Evolutionary conservation across 1,140 invertebrate genomes (phyloP).

Genomic region (Holotrichia oblita): DNA sequence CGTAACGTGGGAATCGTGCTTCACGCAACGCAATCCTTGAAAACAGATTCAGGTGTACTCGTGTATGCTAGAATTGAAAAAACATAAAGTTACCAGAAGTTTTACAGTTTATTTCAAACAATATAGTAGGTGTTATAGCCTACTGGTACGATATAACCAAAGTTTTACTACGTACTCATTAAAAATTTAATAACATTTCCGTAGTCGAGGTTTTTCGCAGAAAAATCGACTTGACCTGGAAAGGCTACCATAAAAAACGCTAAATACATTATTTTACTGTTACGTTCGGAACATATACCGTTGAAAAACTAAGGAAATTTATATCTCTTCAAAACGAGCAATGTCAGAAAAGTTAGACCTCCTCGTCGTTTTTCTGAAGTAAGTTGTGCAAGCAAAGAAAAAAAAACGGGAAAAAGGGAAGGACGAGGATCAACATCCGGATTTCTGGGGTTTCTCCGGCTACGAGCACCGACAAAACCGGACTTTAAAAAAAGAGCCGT

Average conservation of each 20-base stretch:
- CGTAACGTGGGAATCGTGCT: too few species aligned
- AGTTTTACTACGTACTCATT: too few species aligned
- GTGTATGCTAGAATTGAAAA: too few species aligned
- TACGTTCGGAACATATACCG: background rate
- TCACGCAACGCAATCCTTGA: too few species aligned
- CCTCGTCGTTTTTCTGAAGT: background rate
- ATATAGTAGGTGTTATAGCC: too few species aligned
- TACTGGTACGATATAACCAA: too few species aligned
- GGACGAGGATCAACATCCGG: slow-evolving; percentile 14
- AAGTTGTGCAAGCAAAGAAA: background rate
- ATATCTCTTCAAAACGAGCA: slow-evolving; percentile 25
- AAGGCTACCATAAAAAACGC: background rate
- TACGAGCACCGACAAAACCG: slow-evolving; percentile 12
- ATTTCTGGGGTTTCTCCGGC: background rate
- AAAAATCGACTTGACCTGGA: too few species aligned
- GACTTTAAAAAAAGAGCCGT: background rate
- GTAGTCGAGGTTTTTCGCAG: too few species aligned
- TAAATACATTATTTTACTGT: background rate
- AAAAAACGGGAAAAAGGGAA: background rate
- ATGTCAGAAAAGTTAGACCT: slow-evolving; percentile 26
- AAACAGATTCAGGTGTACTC: too few species aligned
- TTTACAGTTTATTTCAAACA: too few species aligned
- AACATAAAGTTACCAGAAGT: too few species aligned
- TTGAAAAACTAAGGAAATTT: slow-evolving; percentile 25
- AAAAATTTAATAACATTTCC: too few species aligned